Conservation (phyloP, 2,888 invertebrate species). For the Capitulum mitella region DNA sequence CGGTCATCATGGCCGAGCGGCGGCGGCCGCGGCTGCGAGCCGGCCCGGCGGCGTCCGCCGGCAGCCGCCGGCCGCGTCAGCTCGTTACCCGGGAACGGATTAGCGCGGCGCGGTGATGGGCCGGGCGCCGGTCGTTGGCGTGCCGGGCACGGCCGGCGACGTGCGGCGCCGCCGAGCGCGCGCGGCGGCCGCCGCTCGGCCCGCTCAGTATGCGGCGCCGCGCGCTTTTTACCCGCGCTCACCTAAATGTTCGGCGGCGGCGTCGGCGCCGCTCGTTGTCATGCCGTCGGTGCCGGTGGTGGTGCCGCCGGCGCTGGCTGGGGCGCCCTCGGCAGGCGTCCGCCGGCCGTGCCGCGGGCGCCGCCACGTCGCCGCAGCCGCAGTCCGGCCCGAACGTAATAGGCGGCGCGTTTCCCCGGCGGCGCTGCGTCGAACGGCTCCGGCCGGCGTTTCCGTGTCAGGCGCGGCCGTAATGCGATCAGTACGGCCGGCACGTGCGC, state of each 20-base stretch:
- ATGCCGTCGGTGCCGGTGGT: no score
- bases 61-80: no score
- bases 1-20: no score
- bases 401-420: no score
- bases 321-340: no score
- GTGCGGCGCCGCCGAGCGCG: slow-evolving; percentile 28
- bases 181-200: no score
- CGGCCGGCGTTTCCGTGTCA: not conserved
- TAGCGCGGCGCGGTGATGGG: slow-evolving; percentile 29
- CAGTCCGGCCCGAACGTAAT: no score
- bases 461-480: no score
- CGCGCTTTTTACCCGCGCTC: slow-evolving; percentile 86
- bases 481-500: no score
- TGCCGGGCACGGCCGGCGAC: slow-evolving; percentile 31
- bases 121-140: slow-evolving; percentile 29
- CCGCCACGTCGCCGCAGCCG: no score
- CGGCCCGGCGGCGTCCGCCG: not conserved
- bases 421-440: not conserved
- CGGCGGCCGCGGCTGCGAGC: not conserved
- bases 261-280: not conserved
- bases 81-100: slow-evolving; percentile 27
- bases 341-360: no score
- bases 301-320: no score
- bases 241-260: slow-evolving; percentile 41
- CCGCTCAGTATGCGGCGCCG: slow-evolving; percentile 55